phyloP scores from a whole-genome alignment of 2,888 invertebrate species.

The Tubulanus polymorphus region DNA sequence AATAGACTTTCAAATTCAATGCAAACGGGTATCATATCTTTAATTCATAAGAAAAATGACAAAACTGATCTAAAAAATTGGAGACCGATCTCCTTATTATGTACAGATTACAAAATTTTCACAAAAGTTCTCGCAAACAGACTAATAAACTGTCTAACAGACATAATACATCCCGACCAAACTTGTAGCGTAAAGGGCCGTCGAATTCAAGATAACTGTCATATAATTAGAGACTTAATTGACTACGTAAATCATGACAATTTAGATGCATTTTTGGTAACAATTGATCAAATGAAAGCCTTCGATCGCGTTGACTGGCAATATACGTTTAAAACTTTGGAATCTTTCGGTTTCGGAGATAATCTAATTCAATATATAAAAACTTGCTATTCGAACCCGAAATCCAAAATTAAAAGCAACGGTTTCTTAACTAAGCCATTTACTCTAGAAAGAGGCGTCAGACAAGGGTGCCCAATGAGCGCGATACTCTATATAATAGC shows the following conservation, averaged over 20 bases:
- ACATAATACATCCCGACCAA: conserved; percentile 20
- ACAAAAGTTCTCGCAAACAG: conserved; percentile 21
- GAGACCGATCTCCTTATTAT: conserved; percentile 24
- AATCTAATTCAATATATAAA: conserved; percentile 21
- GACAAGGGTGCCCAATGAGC: conserved; percentile 11
- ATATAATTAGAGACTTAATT: conserved; percentile 19
- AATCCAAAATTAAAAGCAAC: conserved; percentile 3
- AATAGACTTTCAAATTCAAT: too few relatives aligned
- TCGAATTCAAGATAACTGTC: conserved; percentile 1
- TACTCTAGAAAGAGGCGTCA: conserved; percentile 6
- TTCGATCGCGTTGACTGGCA: conserved; percentile 24
- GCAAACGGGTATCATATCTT: too few relatives aligned
- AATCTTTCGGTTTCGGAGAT: conserved; percentile 21
- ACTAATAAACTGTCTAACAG: conserved; percentile 14
- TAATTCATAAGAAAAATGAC: conserved; percentile 21
- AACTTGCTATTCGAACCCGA: conserved; percentile 18
- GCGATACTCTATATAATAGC: conserved; percentile 5
- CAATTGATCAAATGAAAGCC: conserved; percentile 27
- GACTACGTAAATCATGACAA: conserved; percentile 22
- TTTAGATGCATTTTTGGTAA: conserved; percentile 17
- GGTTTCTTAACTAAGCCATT: conserved; percentile 6
- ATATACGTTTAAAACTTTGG: conserved; percentile 21
- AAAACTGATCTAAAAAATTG: conserved; percentile 21
- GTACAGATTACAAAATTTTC: conserved; percentile 24
- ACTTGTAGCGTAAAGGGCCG: conserved; percentile 10